Evolutionary conservation across 2,797 vertebrate species (phyloP).

Genomic region (Sciurus carolinensis): DNA sequence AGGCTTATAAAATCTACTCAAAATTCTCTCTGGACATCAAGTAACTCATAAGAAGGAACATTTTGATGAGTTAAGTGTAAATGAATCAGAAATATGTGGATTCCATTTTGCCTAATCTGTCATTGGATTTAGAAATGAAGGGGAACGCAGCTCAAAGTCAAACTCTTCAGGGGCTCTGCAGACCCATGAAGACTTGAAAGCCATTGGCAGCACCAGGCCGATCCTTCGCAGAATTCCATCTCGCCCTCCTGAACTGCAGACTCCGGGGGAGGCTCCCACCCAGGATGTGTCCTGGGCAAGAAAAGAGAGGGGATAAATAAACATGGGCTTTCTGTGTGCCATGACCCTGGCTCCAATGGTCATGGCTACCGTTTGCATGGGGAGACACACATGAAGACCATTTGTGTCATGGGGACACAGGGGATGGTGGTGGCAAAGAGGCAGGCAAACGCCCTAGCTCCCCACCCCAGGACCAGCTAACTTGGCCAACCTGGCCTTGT

Average conservation of each 20-base stretch:
- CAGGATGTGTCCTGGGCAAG: neutral
- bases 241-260: conserved; percentile 10
- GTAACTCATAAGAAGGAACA: conserved; percentile 86
- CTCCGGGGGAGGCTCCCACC: neutral
- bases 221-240: neutral
- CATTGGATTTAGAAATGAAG: conserved; percentile 78
- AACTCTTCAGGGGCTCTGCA: conserved; percentile 76
- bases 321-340: fast-evolving
- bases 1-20: conserved; percentile 87
- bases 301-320: neutral
- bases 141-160: conserved; percentile 74
- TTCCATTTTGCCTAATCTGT: conserved; percentile 85
- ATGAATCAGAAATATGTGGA: conserved; percentile 88
- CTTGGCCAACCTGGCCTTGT: neutral
- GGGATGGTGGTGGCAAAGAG: neutral
- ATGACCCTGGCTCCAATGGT: neutral
- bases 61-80: conserved; percentile 88
- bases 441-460: neutral
- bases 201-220: neutral
- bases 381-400: fast-evolving
- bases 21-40: conserved; percentile 87
- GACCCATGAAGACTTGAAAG: conserved; percentile 76
- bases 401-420: neutral
- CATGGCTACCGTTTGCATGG: neutral
- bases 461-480: neutral